Percentiles rank a stretch among this genome's conserved stretches.
Evolutionary conservation across 1,140 invertebrate genomes (phyloP).

Genomic region (Apis laboriosa): DNA sequence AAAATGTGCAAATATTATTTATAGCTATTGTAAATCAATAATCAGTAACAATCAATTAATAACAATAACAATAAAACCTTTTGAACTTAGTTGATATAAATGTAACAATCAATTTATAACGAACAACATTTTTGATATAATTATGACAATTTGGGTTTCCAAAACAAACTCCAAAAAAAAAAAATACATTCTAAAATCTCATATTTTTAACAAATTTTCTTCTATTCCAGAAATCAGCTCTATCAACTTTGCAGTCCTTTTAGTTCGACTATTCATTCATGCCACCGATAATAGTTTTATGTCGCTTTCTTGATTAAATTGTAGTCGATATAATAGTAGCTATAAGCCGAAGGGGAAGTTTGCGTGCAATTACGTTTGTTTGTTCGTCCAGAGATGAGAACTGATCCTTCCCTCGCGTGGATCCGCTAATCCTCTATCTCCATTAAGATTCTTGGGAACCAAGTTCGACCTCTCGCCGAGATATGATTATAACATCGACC

Average conservation of each 20-base stretch:
- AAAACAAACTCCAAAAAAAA: no score
- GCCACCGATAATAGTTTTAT: slow-evolving; percentile 68
- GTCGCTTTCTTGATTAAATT: slow-evolving; percentile 64
- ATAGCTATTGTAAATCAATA: no score
- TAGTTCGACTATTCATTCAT: slow-evolving; percentile 48
- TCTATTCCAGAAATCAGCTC: no score
- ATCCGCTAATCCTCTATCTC: slow-evolving; percentile 61
- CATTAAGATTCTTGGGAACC: slow-evolving; percentile 71
- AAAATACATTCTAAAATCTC: no score
- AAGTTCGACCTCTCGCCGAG: slow-evolving; percentile 60
- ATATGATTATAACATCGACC: slow-evolving; percentile 62
- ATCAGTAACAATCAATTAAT: no score
- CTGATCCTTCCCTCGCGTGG: slow-evolving; percentile 21
- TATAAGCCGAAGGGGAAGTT: slow-evolving; percentile 23
- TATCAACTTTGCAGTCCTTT: slow-evolving; percentile 4
- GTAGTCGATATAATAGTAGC: slow-evolving; percentile 53
- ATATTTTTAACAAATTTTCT: no score
- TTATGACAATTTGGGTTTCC: no score
- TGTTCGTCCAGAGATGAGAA: slow-evolving; percentile 53
- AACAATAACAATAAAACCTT: no score
- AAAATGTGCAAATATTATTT: no score
- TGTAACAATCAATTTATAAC: no score
- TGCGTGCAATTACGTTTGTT: slow-evolving; percentile 70
- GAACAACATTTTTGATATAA: no score
- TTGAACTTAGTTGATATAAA: no score